A percentile compares a stretch with the other conserved stretches of the same genome.
Conservation (phyloP, 2,113 vertebrate species). For the Reinhardtius hippoglossoides region DNA sequence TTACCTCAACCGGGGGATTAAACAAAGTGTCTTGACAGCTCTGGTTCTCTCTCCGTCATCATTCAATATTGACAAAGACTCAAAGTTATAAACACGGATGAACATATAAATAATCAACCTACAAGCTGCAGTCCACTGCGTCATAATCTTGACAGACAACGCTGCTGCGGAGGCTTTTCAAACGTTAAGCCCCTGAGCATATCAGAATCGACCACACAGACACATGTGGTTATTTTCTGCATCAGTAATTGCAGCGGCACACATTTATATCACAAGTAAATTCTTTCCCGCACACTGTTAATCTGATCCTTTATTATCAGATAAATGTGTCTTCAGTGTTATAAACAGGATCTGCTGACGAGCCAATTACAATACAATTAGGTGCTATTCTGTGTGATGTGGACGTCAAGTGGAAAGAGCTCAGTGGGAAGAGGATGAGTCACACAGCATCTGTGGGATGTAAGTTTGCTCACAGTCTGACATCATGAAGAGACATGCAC, state of each 20-base stretch:
- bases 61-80: no score
- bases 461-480: not conserved
- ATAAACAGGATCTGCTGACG: slow-evolving; percentile 20
- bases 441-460: slow-evolving; percentile 17
- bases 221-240: slow-evolving; percentile 18
- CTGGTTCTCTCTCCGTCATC: no score
- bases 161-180: slow-evolving; percentile 21
- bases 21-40: no score
- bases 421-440: slow-evolving; percentile 16
- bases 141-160: slow-evolving; percentile 22
- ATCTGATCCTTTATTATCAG: slow-evolving; percentile 27
- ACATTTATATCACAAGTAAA: slow-evolving; percentile 19
- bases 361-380: slow-evolving; percentile 29
- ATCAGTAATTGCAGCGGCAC: slow-evolving; percentile 30
- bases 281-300: slow-evolving; percentile 34
- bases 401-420: slow-evolving; percentile 4
- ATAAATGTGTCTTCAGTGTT: not conserved
- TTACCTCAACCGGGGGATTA: no score
- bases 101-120: not conserved
- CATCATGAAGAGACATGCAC: not conserved
- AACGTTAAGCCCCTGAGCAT: slow-evolving; percentile 18
- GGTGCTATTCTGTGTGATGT: slow-evolving; percentile 25
- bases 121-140: not conserved
- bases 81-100: no score
- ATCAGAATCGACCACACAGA: not conserved